Percentiles rank a stretch among this genome's conserved stretches.
phyloP scores from a whole-genome alignment of 2,797 vertebrate species.

The Thaleichthys pacificus region DNA sequence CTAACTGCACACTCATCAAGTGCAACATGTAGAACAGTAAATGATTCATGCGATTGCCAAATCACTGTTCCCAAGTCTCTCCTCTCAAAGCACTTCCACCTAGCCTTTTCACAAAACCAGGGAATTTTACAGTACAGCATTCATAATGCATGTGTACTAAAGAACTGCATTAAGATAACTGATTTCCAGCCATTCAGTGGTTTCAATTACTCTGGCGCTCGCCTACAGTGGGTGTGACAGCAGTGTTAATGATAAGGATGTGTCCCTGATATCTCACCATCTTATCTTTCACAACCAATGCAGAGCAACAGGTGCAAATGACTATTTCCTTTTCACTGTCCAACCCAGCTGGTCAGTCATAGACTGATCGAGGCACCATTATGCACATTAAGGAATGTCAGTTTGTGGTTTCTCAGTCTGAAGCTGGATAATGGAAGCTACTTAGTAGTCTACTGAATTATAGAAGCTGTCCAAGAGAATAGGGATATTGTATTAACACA shows the following conservation, averaged over 20 bases:
- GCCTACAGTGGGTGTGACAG: constrained; percentile 34
- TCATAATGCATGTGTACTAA: constrained; percentile 74
- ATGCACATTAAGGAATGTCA: constrained; percentile 51
- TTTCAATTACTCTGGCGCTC: constrained; percentile 53
- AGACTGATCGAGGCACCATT: constrained; percentile 53
- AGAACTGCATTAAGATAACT: constrained; percentile 72
- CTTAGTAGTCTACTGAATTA: constrained; percentile 33
- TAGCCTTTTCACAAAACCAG: constrained; percentile 49
- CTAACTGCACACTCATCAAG: constrained; percentile 14
- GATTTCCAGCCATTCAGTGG: constrained; percentile 54
- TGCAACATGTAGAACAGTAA: constrained; percentile 38
- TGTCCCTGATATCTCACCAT: constrained; percentile 45
- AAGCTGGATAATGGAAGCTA: constrained; percentile 33
- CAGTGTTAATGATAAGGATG: constrained; percentile 35
- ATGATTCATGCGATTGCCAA: constrained; percentile 57
- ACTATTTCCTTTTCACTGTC: constrained; percentile 45
- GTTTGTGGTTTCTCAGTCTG: constrained; percentile 54
- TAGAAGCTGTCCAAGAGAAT: constrained; percentile 34
- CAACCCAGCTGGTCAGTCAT: constrained; percentile 45
- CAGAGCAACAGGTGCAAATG: constrained; percentile 63
- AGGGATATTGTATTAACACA: constrained; percentile 61
- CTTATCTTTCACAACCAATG: constrained; percentile 51
- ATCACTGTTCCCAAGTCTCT: constrained; percentile 33
- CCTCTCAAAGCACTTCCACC: constrained; percentile 29
- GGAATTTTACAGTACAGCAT: constrained; percentile 58